Conservation (phyloP, 1,140 invertebrate genomes). For the Nasonia vitripennis region DNA sequence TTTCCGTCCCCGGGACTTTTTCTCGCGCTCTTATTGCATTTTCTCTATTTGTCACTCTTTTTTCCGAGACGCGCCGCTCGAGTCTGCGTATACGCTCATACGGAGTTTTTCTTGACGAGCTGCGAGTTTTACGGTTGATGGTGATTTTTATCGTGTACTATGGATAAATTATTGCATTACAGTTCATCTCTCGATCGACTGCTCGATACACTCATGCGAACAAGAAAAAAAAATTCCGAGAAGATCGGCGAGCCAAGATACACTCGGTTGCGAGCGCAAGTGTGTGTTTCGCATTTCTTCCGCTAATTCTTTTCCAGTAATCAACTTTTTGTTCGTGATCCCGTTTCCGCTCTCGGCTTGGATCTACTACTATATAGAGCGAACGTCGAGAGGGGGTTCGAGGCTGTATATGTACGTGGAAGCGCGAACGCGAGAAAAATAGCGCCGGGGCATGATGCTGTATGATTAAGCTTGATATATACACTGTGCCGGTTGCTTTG, state of each 20-base stretch:
- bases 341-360: constrained; percentile 23
- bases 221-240: constrained; percentile 12
- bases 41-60: constrained; percentile 32
- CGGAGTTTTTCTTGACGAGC: too few species aligned
- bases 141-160: too few species aligned
- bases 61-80: not conserved
- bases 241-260: constrained; percentile 17
- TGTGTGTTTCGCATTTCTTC: constrained; percentile 38
- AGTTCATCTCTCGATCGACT: not conserved
- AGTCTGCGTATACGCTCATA: too few species aligned
- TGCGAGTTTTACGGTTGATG: too few species aligned
- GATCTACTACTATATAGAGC: not conserved
- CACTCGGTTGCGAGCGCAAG: not conserved
- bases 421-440: constrained; percentile 34
- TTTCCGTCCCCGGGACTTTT: constrained; percentile 11
- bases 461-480: constrained; percentile 27
- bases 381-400: not conserved
- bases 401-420: not conserved
- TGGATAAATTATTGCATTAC: too few species aligned
- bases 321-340: constrained; percentile 47
- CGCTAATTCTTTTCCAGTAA: constrained; percentile 52
- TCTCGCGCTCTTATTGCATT: constrained; percentile 27
- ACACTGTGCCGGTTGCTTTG: too few species aligned
- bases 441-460: not conserved
- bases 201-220: not conserved